phyloP scores from a whole-genome alignment of 2,888 invertebrate species.

The Lypha dubia region DNA sequence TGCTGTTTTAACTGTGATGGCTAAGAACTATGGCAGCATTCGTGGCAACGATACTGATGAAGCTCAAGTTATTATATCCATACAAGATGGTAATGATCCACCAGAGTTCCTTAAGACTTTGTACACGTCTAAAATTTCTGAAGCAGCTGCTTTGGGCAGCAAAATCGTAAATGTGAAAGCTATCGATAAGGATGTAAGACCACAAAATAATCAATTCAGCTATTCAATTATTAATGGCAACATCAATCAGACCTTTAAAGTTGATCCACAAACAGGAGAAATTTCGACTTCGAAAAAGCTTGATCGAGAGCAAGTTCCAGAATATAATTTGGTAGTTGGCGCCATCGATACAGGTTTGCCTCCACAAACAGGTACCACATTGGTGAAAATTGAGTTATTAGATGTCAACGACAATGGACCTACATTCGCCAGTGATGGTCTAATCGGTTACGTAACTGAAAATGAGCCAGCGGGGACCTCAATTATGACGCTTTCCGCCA shows the following conservation, averaged over 20 bases:
- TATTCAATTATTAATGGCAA: conserved; percentile 95
- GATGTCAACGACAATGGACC: conserved; percentile 98
- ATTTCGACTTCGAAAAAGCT: conserved; percentile 90
- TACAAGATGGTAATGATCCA: conserved; percentile 98
- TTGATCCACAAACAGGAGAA: conserved; percentile 93
- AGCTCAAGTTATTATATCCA: conserved; percentile 95
- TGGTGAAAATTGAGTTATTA: conserved; percentile 90
- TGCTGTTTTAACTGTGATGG: conserved; percentile 94
- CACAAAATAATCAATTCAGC: conserved; percentile 95
- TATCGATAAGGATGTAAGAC: conserved; percentile 94
- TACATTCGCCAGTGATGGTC: conserved; percentile 88
- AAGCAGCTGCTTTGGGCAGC: conserved; percentile 90
- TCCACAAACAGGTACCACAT: conserved; percentile 95
- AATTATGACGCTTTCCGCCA: conserved; percentile 93
- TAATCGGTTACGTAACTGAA: conserved; percentile 91
- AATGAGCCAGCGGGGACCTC: conserved; percentile 93
- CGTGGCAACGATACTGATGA: conserved; percentile 97
- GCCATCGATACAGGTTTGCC: conserved; percentile 95
- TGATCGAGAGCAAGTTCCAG: conserved; percentile 91
- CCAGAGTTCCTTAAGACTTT: conserved; percentile 93
- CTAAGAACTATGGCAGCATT: conserved; percentile 97
- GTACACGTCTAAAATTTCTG: conserved; percentile 92
- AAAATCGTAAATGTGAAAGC: conserved; percentile 92
- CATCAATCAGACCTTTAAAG: conserved; percentile 91
- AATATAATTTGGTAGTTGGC: conserved; percentile 91